Base-by-base conservation (phyloP, 1,140 invertebrate species). In the Hyles euphorbiae region DNA sequence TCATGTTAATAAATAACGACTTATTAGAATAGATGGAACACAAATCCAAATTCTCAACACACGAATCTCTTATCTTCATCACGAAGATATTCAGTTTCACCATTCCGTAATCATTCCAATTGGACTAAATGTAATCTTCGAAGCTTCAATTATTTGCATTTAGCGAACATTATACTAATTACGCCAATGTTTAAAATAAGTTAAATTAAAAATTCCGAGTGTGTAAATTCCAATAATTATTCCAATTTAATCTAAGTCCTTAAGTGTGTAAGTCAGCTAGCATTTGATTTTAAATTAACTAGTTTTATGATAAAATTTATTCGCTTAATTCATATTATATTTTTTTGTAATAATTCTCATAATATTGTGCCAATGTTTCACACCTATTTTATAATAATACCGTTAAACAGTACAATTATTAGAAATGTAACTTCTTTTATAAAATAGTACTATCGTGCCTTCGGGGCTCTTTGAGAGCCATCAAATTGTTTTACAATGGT, bases 361-460 rank as follows among this genome's bases (percentile, higher is more conserved):
- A 40, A 40, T 52, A 52, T 52, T 71, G 69, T 76, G 71, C 74
- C 69, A 74, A 76, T 61, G 58, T 54, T 53, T 62, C 61, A 61
- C 48, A 63, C 34, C 59, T 48, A 46, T 47, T 60, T 63, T 58
- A 53, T 51, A 57, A 61, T 58, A 51, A 53, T 60, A 64, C 32
- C 62, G 58, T 64, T 50, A 60, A 68, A 68, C 72, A 72, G 69
- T 74, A 72, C 69, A 74, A 69, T 74, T 70, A 63, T 64, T 69
- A 68, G 65, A 68, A 66, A 63, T 69, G 65, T 59, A 65, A 57
- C 64, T 71, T 67, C 53, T 65, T 65, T 61, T 68, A 69, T 63
- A 61, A 60, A 59, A 61, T 65, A 62, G 50, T 65, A 64, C 61
- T 63, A 77, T 78, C 67, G 84, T 87, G 84, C 84, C 84, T 87